Conservation (phyloP, 2,888 invertebrate genomes). For the Matsumyia berberina region DNA sequence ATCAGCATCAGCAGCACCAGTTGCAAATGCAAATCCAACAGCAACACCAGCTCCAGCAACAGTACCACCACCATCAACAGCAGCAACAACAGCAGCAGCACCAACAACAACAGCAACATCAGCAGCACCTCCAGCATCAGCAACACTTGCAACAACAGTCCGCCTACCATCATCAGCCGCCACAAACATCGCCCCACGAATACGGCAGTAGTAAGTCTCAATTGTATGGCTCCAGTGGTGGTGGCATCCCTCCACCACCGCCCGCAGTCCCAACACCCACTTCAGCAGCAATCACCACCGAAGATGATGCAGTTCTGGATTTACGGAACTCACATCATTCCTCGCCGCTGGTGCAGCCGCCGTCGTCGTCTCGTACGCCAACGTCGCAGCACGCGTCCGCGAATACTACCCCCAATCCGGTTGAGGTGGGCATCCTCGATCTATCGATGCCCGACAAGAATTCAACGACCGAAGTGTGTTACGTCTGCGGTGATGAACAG, state of each 20-base stretch:
- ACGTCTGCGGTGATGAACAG: constrained; percentile 95
- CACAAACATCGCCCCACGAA: constrained; percentile 78
- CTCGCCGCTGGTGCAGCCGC: constrained; percentile 77
- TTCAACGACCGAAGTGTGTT: constrained; percentile 94
- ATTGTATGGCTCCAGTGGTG: constrained; percentile 73
- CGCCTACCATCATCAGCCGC: constrained; percentile 66
- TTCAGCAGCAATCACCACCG: constrained; percentile 50
- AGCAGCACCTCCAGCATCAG: constrained; percentile 75
- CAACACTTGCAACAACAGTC: constrained; percentile 77
- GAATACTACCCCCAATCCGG: constrained; percentile 82
- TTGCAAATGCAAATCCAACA: constrained; percentile 61
- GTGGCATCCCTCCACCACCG: constrained; percentile 81
- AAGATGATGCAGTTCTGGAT: constrained; percentile 82
- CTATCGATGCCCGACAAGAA: constrained; percentile 97
- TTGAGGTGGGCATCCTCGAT: constrained; percentile 94
- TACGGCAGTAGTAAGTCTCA: constrained; percentile 80
- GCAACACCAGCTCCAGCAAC: constrained; percentile 66
- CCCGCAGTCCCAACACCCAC: constrained; percentile 74
- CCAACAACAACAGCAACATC: constrained; percentile 55
- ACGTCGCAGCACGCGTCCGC: constrained; percentile 71
- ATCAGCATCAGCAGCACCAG: constrained; percentile 70
- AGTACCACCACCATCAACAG: constrained; percentile 71
- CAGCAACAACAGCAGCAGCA: constrained; percentile 71
- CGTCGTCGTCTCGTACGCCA: constrained; percentile 70
- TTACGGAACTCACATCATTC: constrained; percentile 83